Evolutionary conservation across 2,888 invertebrate genomes (phyloP).

Genomic region (Timandra comae): DNA sequence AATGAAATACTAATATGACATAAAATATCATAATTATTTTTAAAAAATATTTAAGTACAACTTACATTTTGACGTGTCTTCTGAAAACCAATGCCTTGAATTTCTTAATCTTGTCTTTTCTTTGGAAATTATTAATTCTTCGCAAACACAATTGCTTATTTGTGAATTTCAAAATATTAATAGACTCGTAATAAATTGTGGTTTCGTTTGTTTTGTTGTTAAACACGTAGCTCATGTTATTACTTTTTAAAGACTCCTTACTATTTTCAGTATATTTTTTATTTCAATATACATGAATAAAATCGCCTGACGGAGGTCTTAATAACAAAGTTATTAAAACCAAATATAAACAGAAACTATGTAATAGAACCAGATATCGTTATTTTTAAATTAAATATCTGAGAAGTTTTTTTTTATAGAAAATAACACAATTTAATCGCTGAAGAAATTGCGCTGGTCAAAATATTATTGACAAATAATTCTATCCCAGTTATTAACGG

Average conservation of each 20-base stretch:
- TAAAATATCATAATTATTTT: no score
- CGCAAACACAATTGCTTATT: slow-evolving; percentile 41
- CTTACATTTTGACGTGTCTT: slow-evolving; percentile 65
- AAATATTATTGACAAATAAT: no score
- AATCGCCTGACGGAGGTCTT: slow-evolving; percentile 37
- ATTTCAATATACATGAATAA: slow-evolving; percentile 14
- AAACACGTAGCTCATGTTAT: slow-evolving; percentile 59
- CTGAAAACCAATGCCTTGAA: slow-evolving; percentile 49
- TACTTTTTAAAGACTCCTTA: slow-evolving; percentile 17
- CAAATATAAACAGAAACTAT: slow-evolving; percentile 22
- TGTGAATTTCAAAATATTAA: slow-evolving; percentile 23
- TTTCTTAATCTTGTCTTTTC: slow-evolving; percentile 60
- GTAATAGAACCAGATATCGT: slow-evolving; percentile 8
- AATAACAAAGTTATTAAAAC: slow-evolving; percentile 45
- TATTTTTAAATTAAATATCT: no score
- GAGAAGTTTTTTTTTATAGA: no score
- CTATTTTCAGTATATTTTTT: slow-evolving; percentile 10
- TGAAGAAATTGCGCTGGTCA: no score
- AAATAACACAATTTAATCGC: no score
- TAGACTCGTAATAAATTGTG: slow-evolving; percentile 34
- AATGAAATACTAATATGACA: no score
- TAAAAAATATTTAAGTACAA: slow-evolving; percentile 22
- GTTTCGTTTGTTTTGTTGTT: slow-evolving; percentile 37
- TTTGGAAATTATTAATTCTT: slow-evolving; percentile 43
- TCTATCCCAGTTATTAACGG: no score